Evolutionary conservation across 2,113 vertebrate genomes (phyloP).

Genomic region (Antechinus flavipes): DNA sequence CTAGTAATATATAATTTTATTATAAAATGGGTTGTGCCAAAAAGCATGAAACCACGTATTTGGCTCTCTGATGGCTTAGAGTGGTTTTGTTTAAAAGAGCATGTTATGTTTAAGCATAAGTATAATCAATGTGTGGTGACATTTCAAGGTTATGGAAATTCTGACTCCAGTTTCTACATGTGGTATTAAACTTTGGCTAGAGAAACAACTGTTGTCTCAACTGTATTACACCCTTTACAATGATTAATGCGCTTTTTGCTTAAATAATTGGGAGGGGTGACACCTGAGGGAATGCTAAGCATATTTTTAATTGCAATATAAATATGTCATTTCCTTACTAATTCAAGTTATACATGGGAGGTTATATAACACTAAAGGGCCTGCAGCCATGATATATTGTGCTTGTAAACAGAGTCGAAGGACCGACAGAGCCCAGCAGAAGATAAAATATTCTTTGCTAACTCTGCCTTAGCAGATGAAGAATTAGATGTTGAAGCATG

Average conservation of each 20-base stretch:
- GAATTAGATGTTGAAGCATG: constrained; percentile 64
- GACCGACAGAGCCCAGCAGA: constrained; percentile 34
- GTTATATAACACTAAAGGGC: constrained; percentile 67
- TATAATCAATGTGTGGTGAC: constrained; percentile 60
- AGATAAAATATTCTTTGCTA: constrained; percentile 67
- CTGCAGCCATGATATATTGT: constrained; percentile 57
- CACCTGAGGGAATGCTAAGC: constrained; percentile 75
- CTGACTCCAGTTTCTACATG: constrained; percentile 35
- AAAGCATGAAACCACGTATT: neutral
- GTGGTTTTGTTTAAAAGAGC: constrained; percentile 58
- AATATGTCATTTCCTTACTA: constrained; percentile 79
- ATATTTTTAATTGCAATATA: constrained; percentile 84
- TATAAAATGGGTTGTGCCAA: neutral
- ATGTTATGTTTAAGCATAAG: constrained; percentile 41
- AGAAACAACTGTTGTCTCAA: constrained; percentile 62
- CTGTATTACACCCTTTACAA: constrained; percentile 30
- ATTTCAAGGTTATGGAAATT: constrained; percentile 75
- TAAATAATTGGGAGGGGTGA: constrained; percentile 75
- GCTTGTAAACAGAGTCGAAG: constrained; percentile 69
- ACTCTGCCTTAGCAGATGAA: constrained; percentile 60
- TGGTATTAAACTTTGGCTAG: constrained; percentile 25
- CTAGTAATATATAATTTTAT: constrained; percentile 46
- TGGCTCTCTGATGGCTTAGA: constrained; percentile 43
- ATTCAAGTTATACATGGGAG: constrained; percentile 72
- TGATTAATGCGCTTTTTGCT: constrained; percentile 74